A percentile compares a stretch with the other conserved stretches of the same genome.
phyloP scores from a whole-genome alignment of 2,888 invertebrate species.

The Lepetodrilus schrolli region DNA sequence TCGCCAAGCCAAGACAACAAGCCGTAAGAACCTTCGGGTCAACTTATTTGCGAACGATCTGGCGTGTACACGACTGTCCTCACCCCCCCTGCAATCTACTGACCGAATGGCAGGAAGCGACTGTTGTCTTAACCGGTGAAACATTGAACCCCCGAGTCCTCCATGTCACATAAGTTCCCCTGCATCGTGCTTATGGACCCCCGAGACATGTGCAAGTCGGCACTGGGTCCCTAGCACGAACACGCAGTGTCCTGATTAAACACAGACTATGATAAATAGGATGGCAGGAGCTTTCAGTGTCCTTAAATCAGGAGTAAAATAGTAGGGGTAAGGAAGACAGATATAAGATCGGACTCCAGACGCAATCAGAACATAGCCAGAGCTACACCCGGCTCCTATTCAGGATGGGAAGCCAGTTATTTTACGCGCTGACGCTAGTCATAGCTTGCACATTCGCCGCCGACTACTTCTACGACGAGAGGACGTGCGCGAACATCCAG shows the following conservation, averaged over 20 bases:
- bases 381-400: too few relatives aligned
- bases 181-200: slow-evolving; percentile 16
- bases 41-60: not conserved
- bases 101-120: slow-evolving; percentile 18
- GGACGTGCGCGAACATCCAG: slow-evolving; percentile 32
- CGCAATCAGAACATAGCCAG: too few relatives aligned
- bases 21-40: not conserved
- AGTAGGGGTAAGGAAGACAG: too few relatives aligned
- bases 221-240: not conserved
- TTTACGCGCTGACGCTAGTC: slow-evolving; percentile 9
- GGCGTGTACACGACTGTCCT: not conserved
- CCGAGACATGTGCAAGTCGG: slow-evolving; percentile 7
- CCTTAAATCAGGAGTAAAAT: too few relatives aligned
- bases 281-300: too few relatives aligned
- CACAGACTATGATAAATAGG: slow-evolving; percentile 15
- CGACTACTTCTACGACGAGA: slow-evolving; percentile 28
- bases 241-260: not conserved
- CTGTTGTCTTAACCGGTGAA: slow-evolving; percentile 20
- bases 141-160: slow-evolving; percentile 19
- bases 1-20: not conserved
- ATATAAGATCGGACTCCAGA: too few relatives aligned
- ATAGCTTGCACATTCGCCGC: slow-evolving; percentile 14
- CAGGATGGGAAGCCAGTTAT: too few relatives aligned
- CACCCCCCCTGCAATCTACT: not conserved
- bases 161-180: slow-evolving; percentile 1